Evolutionary conservation across 2,797 vertebrate species (phyloP).

Genomic region (Macrochelys suwanniensis): DNA sequence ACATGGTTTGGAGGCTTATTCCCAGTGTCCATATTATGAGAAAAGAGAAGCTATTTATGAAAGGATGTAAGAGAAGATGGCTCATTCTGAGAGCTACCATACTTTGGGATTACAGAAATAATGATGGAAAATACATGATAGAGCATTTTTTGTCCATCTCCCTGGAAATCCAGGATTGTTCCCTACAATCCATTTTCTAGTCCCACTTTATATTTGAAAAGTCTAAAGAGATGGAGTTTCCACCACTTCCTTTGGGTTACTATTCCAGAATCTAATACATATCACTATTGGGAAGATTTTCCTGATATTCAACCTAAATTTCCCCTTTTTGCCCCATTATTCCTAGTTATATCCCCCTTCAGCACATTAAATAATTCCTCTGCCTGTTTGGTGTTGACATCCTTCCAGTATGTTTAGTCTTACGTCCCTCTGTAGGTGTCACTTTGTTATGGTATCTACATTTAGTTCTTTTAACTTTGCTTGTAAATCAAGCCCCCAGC

Average conservation of each 20-base stretch:
- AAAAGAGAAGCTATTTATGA: background rate
- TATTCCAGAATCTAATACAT: background rate
- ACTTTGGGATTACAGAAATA: background rate
- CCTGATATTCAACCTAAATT: background rate
- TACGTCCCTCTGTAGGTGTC: background rate
- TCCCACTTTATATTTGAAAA: accelerated
- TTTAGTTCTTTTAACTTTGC: background rate
- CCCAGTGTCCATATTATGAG: background rate
- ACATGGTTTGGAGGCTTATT: background rate
- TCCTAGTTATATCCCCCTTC: background rate
- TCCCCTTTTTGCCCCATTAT: background rate
- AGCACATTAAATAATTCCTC: background rate
- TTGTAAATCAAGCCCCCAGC: background rate
- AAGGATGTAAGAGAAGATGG: background rate
- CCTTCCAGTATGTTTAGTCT: background rate
- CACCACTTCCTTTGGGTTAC: background rate
- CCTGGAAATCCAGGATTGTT: background rate
- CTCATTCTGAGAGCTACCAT: background rate
- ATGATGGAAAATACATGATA: background rate
- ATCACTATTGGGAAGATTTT: background rate
- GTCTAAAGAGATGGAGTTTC: background rate
- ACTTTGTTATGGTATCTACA: accelerated
- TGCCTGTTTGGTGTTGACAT: background rate
- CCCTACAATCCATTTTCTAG: background rate
- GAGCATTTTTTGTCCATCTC: background rate